A percentile compares a stretch with the other conserved stretches of the same genome.
These are phyloP conservation scores for Holothuria scabra DNA, from an alignment of 53 echinoderm and acorn worm species.

Conservation along the genomic window DNA sequence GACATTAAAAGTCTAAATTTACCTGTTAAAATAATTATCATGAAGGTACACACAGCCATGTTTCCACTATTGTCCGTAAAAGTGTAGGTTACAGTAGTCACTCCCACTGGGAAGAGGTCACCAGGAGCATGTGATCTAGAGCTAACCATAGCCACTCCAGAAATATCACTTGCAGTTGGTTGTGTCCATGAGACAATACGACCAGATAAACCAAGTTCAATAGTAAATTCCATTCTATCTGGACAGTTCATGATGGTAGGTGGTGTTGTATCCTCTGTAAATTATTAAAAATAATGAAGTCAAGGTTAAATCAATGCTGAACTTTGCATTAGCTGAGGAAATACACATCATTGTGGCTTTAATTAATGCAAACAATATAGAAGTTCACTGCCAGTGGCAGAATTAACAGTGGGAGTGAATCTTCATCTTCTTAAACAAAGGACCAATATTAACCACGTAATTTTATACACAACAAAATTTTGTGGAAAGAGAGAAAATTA, in stretches of 20 bases:
- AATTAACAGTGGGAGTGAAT: no score
- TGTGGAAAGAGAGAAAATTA: no score
- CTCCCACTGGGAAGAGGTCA: background rate
- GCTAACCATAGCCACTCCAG: background rate
- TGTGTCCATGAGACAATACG: background rate
- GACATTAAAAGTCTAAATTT: no score
- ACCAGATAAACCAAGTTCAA: constrained; percentile 31
- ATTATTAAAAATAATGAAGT: no score
- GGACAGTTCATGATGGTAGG: constrained; percentile 18
- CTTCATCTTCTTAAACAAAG: no score
- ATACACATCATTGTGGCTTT: no score
- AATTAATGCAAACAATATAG: no score
- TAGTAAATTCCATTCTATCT: background rate
- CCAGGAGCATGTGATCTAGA: background rate
- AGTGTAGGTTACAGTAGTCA: constrained; percentile 17
- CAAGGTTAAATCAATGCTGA: no score
- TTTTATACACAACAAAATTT: no score
- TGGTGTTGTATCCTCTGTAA: constrained; percentile 41
- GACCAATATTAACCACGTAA: no score
- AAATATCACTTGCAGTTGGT: background rate
- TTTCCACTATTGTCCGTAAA: background rate
- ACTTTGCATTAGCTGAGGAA: no score
- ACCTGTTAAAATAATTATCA: background rate
- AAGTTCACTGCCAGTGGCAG: no score
- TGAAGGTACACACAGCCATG: background rate